Percentiles rank a stretch among this genome's conserved stretches.
Conservation (phyloP, 1,140 invertebrate species). For the Monochamus saltuarius region DNA sequence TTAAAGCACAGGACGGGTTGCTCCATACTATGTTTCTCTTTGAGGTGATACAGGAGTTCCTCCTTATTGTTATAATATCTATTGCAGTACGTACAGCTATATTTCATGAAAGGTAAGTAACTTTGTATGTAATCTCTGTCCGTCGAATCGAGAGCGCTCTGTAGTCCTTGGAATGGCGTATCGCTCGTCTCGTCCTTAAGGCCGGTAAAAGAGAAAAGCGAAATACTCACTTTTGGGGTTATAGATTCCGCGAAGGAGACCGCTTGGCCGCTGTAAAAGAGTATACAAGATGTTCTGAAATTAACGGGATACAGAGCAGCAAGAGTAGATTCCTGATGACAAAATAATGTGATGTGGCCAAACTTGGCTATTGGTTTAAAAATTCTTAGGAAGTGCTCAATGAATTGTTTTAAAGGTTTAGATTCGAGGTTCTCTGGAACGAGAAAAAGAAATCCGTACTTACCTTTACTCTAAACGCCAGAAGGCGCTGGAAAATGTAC, state of each 20-base stretch:
- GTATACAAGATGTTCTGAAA: too few relatives aligned
- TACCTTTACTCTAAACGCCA: too few relatives aligned
- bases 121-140: background rate
- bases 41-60: constrained; percentile 21
- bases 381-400: too few relatives aligned
- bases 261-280: constrained; percentile 8
- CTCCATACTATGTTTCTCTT: constrained; percentile 29
- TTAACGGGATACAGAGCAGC: too few relatives aligned
- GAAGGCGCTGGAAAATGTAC: too few relatives aligned
- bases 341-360: too few relatives aligned
- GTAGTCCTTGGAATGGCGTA: constrained; percentile 9
- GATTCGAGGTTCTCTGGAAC: too few relatives aligned
- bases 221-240: background rate
- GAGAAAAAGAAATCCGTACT: too few relatives aligned
- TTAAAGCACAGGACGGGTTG: constrained; percentile 25
- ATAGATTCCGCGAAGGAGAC: constrained; percentile 13
- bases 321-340: too few relatives aligned
- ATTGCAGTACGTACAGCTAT: constrained; percentile 26
- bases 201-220: constrained; percentile 7
- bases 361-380: too few relatives aligned
- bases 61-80: constrained; percentile 15
- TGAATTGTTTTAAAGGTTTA: too few relatives aligned
- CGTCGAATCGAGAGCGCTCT: background rate
- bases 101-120: constrained; percentile 20
- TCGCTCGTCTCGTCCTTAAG: background rate